phyloP scores from a whole-genome alignment of 2,888 invertebrate species.

The Eremobia ochroleuca region DNA sequence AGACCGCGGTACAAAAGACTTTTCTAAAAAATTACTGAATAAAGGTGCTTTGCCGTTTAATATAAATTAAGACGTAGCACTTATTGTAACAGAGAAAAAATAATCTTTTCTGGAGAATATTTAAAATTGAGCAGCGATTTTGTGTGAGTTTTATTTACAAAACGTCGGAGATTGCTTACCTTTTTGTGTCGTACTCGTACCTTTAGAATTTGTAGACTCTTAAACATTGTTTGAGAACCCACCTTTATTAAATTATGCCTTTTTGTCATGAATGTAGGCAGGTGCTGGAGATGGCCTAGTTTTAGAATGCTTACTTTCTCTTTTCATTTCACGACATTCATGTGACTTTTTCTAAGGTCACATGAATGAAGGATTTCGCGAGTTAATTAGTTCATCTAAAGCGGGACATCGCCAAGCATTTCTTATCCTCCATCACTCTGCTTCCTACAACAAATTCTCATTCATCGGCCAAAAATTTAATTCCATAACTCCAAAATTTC shows the following conservation, averaged over 20 bases:
- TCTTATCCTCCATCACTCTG: constrained; percentile 7
- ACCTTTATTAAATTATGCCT: constrained; percentile 35
- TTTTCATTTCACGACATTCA: constrained; percentile 4
- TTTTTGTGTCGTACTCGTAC: constrained; percentile 29
- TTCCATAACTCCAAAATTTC: constrained; percentile 45
- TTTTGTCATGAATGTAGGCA: constrained; percentile 36
- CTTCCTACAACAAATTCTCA: constrained; percentile 27
- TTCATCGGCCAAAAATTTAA: constrained; percentile 25
- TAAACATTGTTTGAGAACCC: constrained; percentile 25
- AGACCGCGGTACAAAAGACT: constrained; percentile 25
- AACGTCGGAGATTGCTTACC: constrained; percentile 29
- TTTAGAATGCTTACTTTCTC: constrained; percentile 11
- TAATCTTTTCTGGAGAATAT: constrained; percentile 41
- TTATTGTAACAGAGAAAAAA: constrained; percentile 45
- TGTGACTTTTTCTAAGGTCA: not conserved
- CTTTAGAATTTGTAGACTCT: constrained; percentile 29
- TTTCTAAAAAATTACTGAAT: constrained; percentile 31
- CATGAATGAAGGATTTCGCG: no score
- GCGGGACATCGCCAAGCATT: constrained; percentile 17
- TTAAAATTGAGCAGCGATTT: constrained; percentile 51
- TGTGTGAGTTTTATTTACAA: constrained; percentile 48
- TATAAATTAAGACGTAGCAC: constrained; percentile 52
- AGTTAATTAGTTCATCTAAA: not conserved
- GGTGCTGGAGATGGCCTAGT: constrained; percentile 17
- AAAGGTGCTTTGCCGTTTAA: constrained; percentile 41